These are phyloP conservation scores for Mormoops blainvillei DNA, from an alignment of 2,113 vertebrate genomes.

Conservation along the genomic window DNA sequence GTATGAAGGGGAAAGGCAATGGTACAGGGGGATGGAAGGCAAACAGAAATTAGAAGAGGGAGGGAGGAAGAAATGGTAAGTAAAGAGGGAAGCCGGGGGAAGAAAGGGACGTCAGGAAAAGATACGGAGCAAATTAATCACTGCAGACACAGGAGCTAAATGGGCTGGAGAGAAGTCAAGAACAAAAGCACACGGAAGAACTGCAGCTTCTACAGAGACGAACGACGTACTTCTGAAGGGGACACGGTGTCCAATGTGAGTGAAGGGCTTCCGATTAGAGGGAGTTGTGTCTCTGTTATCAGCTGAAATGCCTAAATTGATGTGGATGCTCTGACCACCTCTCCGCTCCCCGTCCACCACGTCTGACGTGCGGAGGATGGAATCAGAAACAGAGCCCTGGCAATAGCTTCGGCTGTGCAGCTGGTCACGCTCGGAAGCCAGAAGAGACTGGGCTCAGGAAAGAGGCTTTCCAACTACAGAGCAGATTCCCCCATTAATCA, in stretches of 20 bases:
- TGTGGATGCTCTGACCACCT: background rate
- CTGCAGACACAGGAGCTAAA: background rate
- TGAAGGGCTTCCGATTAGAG: background rate
- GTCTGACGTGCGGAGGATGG: background rate
- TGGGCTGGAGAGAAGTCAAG: background rate
- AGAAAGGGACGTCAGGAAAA: background rate
- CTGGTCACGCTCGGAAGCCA: conserved; percentile 52
- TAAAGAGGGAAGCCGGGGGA: background rate
- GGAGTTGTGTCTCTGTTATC: background rate
- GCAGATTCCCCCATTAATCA: conserved; percentile 71
- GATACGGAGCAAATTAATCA: background rate
- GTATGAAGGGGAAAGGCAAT: background rate
- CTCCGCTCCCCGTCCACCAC: background rate
- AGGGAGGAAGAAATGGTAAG: background rate
- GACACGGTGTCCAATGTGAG: fast-evolving
- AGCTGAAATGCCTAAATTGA: background rate
- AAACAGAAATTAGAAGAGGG: background rate
- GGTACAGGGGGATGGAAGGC: background rate
- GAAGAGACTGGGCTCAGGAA: conserved; percentile 57
- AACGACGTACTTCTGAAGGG: background rate
- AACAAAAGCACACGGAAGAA: background rate
- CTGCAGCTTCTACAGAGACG: too few species aligned
- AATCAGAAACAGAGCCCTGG: conserved; percentile 43
- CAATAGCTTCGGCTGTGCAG: conserved; percentile 11
- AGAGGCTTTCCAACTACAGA: conserved; percentile 41